Evolutionary conservation across 1,140 invertebrate genomes (phyloP).

Genomic region (Musca vetustissima): DNA sequence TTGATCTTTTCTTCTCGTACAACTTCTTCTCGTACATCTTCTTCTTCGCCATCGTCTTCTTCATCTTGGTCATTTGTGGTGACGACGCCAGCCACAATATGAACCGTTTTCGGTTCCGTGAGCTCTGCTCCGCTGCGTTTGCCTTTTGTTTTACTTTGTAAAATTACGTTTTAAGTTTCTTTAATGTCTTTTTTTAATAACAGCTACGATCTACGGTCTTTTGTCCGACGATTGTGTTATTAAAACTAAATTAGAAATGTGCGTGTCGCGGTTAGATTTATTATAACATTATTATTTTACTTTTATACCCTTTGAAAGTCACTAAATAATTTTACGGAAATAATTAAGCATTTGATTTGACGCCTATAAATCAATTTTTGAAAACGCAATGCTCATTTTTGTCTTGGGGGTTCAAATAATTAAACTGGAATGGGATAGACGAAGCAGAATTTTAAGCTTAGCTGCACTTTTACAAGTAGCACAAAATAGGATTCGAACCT

Average conservation of each 20-base stretch:
- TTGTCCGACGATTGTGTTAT: not conserved
- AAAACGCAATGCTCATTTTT: too few relatives aligned
- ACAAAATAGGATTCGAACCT: too few relatives aligned
- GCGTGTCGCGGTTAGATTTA: slow-evolving; percentile 19
- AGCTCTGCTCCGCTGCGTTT: not conserved
- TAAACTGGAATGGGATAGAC: too few relatives aligned
- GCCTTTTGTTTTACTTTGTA: not conserved
- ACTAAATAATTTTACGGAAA: too few relatives aligned
- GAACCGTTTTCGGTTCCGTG: slow-evolving; percentile 10
- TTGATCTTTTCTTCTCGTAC: not conserved
- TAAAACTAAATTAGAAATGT: slow-evolving; percentile 19
- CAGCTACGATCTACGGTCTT: not conserved
- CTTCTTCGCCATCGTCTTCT: too few relatives aligned
- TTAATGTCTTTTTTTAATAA: slow-evolving; percentile 8
- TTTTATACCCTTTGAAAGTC: too few relatives aligned
- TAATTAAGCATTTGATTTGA: too few relatives aligned
- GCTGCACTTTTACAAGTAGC: too few relatives aligned
- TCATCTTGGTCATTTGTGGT: too few relatives aligned
- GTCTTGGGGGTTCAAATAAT: too few relatives aligned
- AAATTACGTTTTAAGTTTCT: not conserved
- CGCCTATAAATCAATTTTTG: too few relatives aligned
- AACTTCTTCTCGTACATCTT: not conserved
- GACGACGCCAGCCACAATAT: not conserved
- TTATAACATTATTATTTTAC: not conserved
- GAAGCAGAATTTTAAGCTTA: too few relatives aligned